Conservation (phyloP, 2,113 vertebrate genomes). For the Macaca nemestrina region DNA sequence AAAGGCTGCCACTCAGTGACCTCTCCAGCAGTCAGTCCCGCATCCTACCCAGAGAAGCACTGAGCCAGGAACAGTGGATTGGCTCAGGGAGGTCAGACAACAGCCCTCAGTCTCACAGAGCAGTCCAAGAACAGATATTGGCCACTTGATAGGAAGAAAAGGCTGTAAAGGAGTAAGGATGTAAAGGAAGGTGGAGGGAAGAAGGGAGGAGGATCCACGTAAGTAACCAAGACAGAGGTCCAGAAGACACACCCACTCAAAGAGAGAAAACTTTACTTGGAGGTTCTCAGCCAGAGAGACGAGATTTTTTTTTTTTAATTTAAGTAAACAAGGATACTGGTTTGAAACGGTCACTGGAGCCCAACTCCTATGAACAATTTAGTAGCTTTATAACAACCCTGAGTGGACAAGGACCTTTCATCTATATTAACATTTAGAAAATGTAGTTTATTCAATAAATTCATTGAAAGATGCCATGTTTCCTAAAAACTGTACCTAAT, state of each 20-base stretch:
- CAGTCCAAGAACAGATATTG: not conserved
- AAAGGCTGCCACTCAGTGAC: conserved; percentile 38
- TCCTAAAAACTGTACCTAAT: conserved; percentile 55
- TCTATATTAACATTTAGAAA: not conserved
- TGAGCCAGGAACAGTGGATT: not conserved
- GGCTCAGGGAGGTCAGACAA: not conserved
- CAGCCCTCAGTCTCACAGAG: not conserved
- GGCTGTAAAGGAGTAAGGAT: not conserved
- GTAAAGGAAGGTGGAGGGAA: not conserved
- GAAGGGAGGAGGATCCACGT: not conserved
- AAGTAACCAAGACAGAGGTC: not conserved
- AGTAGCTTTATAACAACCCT: not conserved
- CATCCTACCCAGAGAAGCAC: conserved; percentile 5
- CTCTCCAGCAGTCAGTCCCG: not conserved
- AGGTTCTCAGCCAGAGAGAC: not conserved
- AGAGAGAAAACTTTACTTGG: conserved; percentile 18
- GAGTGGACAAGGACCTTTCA: conserved; percentile 26
- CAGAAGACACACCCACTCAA: not conserved
- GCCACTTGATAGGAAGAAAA: not conserved
- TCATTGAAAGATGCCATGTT: conserved; percentile 42
- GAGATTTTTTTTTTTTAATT: not conserved
- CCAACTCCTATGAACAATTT: not conserved
- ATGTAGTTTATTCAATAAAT: conserved; percentile 22
- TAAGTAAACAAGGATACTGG: not conserved
- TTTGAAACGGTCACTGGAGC: conserved; percentile 29